Evolutionary conservation across 1,140 invertebrate genomes (phyloP).

Genomic region (Lasioglossum baleicum): DNA sequence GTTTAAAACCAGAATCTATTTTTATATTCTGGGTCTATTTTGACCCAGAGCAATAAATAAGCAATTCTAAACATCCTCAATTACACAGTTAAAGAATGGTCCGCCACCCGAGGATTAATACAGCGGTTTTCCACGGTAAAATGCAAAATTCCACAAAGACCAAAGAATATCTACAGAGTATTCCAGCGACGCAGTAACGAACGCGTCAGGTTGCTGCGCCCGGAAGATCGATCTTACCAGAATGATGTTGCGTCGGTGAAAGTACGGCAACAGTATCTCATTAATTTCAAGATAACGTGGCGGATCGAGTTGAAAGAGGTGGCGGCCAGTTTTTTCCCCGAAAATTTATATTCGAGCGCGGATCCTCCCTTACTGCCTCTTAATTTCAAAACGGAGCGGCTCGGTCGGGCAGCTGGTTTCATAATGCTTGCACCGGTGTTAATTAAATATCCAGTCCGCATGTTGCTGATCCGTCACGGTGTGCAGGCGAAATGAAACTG

Average conservation of each 20-base stretch:
- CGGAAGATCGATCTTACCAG: background rate
- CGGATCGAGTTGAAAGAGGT: background rate
- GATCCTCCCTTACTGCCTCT: slow-evolving; percentile 27
- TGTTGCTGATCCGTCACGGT: slow-evolving; percentile 55
- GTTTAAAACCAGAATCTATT: too few species aligned
- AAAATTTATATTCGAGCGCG: background rate
- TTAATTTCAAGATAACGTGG: slow-evolving; percentile 21
- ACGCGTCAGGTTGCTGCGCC: too few species aligned
- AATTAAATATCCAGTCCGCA: slow-evolving; percentile 69
- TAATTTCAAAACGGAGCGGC: slow-evolving; percentile 32
- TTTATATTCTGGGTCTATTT: too few species aligned
- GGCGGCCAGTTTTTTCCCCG: background rate
- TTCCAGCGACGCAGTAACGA: too few species aligned
- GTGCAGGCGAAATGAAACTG: slow-evolving; percentile 50
- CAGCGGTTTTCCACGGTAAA: too few species aligned
- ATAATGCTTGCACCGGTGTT: slow-evolving; percentile 52
- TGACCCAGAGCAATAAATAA: too few species aligned
- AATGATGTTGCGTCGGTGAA: slow-evolving; percentile 11
- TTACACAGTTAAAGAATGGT: too few species aligned
- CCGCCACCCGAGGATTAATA: too few species aligned
- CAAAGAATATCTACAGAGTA: too few species aligned
- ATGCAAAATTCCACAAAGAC: too few species aligned
- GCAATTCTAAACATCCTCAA: too few species aligned
- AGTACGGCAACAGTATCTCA: slow-evolving; percentile 10
- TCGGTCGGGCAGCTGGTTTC: slow-evolving; percentile 50